Conservation (phyloP, 1,140 invertebrate species). For the Melipona quadrifasciata region DNA sequence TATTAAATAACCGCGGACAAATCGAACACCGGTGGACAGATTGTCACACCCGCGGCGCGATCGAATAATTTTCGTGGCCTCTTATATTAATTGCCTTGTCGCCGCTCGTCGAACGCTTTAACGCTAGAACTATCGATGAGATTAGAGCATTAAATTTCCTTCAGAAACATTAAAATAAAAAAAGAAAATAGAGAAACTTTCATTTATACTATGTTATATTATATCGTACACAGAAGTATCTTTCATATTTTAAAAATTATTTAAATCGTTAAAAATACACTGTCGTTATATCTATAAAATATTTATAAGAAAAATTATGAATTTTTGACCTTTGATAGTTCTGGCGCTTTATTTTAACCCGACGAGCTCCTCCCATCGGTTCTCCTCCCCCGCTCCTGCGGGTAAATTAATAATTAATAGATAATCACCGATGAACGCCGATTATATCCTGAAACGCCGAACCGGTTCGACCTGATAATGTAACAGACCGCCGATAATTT, state of each 20-base stretch:
- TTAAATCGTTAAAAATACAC: too few species aligned
- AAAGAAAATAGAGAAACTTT: too few species aligned
- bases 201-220: too few species aligned
- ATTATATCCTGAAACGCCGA: conserved; percentile 3
- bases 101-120: conserved; percentile 13
- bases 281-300: too few species aligned
- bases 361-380: too few species aligned
- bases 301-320: too few species aligned
- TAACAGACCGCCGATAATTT: conserved; percentile 19
- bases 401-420: conserved; percentile 37
- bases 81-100: too few species aligned
- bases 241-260: too few species aligned
- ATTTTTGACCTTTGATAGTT: too few species aligned
- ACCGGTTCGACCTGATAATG: conserved; percentile 1
- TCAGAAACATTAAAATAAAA: too few species aligned
- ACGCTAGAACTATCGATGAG: neutral
- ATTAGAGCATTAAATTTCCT: too few species aligned
- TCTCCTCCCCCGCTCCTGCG: neutral
- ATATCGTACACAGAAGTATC: too few species aligned
- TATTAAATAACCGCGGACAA: conserved; percentile 37
- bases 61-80: conserved; percentile 18
- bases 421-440: conserved; percentile 13
- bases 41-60: conserved; percentile 2
- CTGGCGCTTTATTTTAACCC: conserved; percentile 7
- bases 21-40: conserved; percentile 35